Evolutionary conservation across 1,140 invertebrate species (phyloP).

Genomic region (Acromyrmex echinatior): DNA sequence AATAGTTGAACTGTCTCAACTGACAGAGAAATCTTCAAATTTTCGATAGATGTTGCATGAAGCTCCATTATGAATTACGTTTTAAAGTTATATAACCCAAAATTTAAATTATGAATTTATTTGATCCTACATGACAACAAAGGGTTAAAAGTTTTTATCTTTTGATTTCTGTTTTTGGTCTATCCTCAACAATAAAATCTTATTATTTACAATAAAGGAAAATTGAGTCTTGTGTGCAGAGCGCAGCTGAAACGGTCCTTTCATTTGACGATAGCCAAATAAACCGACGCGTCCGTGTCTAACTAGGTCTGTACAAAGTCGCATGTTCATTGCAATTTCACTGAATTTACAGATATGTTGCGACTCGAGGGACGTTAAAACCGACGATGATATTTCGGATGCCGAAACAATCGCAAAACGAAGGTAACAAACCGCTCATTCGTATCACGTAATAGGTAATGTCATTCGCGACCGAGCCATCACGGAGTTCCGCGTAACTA

Average conservation of each 20-base stretch:
- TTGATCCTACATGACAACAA: too few relatives aligned
- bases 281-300: constrained; percentile 1
- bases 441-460: constrained; percentile 37
- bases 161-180: neutral
- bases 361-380: constrained; percentile 14
- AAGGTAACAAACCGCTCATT: constrained; percentile 32
- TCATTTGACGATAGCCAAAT: neutral
- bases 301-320: constrained; percentile 18
- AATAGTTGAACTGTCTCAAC: too few relatives aligned
- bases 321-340: neutral
- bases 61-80: too few relatives aligned
- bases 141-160: neutral
- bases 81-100: too few relatives aligned
- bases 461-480: constrained; percentile 37
- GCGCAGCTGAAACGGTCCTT: neutral
- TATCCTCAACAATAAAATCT: neutral
- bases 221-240: neutral
- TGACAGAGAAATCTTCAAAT: too few relatives aligned
- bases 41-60: too few relatives aligned
- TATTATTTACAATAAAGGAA: neutral
- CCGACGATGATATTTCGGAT: constrained; percentile 25
- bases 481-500: constrained; percentile 44
- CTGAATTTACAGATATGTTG: constrained; percentile 16
- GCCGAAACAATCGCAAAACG: constrained; percentile 33
- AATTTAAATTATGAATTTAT: too few relatives aligned